Evolutionary conservation across 2,797 vertebrate genomes (phyloP).

Genomic region (Numenius phaeopus): DNA sequence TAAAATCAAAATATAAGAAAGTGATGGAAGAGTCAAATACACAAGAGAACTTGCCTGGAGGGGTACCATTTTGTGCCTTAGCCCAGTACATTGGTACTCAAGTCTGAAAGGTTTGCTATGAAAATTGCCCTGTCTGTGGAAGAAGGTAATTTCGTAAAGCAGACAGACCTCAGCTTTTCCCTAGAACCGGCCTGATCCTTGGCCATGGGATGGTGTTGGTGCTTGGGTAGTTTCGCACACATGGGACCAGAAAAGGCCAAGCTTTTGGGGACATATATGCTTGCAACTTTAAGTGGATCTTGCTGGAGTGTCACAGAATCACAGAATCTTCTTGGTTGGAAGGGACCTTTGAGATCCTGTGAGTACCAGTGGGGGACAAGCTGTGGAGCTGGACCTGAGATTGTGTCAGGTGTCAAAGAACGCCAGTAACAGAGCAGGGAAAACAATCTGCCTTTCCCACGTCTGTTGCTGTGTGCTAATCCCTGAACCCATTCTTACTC

Average conservation of each 20-base stretch:
- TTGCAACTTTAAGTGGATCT: neutral
- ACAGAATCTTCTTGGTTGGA: no score
- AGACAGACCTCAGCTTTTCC: neutral
- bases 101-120: neutral
- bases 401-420: neutral
- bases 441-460: neutral
- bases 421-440: neutral
- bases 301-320: neutral
- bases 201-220: neutral
- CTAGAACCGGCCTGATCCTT: neutral
- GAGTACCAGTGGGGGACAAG: neutral
- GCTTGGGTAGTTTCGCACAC: neutral
- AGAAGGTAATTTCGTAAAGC: neutral
- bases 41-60: neutral
- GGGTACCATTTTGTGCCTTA: neutral
- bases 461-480: neutral
- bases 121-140: neutral
- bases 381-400: neutral
- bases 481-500: neutral
- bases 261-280: neutral
- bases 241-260: neutral
- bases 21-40: neutral
- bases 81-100: neutral
- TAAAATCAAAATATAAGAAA: constrained; percentile 3
- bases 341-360: neutral